Percentiles rank a stretch among this genome's conserved stretches.
phyloP scores from a whole-genome alignment of 2,888 invertebrate species.

The Diplazon laetatorius region DNA sequence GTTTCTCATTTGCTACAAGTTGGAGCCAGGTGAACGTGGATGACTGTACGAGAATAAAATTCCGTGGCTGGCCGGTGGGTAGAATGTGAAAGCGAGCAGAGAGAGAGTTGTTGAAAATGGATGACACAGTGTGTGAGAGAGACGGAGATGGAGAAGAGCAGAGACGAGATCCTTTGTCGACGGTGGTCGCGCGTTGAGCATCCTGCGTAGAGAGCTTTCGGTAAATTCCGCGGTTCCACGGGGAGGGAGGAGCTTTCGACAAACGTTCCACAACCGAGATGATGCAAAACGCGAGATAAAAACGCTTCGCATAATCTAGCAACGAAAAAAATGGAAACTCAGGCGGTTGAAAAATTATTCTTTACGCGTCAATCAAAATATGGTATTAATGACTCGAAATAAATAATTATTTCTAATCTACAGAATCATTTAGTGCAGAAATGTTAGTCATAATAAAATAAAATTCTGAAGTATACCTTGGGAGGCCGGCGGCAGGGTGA shows the following conservation, averaged over 20 bases:
- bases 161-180: conserved; percentile 59
- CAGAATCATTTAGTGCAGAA: no score
- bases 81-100: conserved; percentile 29
- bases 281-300: conserved; percentile 15
- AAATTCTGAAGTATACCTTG: no score
- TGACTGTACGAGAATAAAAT: conserved; percentile 7
- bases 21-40: conserved; percentile 13
- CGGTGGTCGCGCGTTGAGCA: conserved; percentile 18
- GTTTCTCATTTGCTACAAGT: conserved; percentile 40
- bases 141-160: no score
- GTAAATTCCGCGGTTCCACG: conserved; percentile 53
- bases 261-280: conserved; percentile 38
- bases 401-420: no score
- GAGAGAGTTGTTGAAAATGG: conserved; percentile 50
- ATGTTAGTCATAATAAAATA: no score
- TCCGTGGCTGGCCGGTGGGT: neutral
- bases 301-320: conserved; percentile 29
- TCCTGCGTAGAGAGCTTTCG: conserved; percentile 44
- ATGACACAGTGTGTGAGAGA: no score
- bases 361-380: no score
- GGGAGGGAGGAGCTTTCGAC: conserved; percentile 54
- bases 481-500: no score
- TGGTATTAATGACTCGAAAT: no score
- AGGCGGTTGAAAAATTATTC: conserved; percentile 27
- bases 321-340: conserved; percentile 45